Evolutionary conservation across 2,113 vertebrate species (phyloP), one percentile per base, ranked within the genome.

Genomic region (Tonatia bakeri): DNA sequence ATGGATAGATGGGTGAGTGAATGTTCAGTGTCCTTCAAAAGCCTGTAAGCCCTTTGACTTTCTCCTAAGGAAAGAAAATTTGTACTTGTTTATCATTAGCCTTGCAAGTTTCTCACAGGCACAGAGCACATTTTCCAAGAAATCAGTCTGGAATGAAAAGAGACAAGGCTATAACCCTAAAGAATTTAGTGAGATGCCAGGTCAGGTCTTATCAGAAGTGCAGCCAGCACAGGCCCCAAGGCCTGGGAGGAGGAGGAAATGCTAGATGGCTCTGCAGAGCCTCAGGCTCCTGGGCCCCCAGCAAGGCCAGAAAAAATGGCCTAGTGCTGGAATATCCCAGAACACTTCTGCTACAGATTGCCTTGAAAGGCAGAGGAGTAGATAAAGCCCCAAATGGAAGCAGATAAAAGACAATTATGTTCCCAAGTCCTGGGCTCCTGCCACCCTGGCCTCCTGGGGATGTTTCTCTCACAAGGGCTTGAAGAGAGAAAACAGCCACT

Each of bases 401-500:
- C 4, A 96, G 36, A n/a, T 38, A 80, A 75, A 59, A 65, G 17
- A 69, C 38, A 87, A 59, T 31, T 31, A 10, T 38, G 47, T 85
- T 80, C 54, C 52, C 11, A 33, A 2, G 24, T 88, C 67, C 84
- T 87, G 33, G 79, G 69, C 13, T 79, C 14, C 56, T 70, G 50
- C 77, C 28, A 54, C 67, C 52, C 82, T 86, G 43, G 36, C 38
- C 96, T 77, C 73, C 61, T 59, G 61, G 40, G 73, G 67, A 79
- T 96, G 61, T 70, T 96, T 96, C 52, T 76, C 47, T 96, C 67
- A 79, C 91, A 79, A 81, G 96, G 59, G 40, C 73, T 73, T 70
- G 3, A 43, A 89, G 81, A 93, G 54, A 91, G 88, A 70, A 64
- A 96, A 89, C n/a, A 94, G 93, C 40, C 89, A 77, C 54, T 97